Base-by-base conservation (phyloP, 2,113 vertebrate species). In the Bufo gargarizans region DNA sequence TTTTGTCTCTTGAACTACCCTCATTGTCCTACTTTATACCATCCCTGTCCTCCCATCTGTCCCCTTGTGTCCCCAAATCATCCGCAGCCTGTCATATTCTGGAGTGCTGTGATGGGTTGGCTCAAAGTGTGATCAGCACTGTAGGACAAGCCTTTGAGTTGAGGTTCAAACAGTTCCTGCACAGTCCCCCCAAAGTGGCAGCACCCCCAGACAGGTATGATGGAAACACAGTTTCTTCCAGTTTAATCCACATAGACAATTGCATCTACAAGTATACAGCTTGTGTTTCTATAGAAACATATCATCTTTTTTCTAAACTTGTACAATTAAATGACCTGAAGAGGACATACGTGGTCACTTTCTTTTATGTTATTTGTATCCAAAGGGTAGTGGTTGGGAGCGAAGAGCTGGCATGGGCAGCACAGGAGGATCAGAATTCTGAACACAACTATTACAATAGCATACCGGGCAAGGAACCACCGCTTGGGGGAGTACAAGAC, bases 61-160 rank as follows among this genome's bases (percentile, higher is more conserved):
- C 55, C 20, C 55, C 2, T 0, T 83, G 69, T 3, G 10, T 33
- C 61, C 69, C 84, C 58, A 19, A 4, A 10, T 91, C 76, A 43
- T 49, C 79, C 77, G 0, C 90, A 99, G 98, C 98, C 0, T 99
- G 98, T 90, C 98, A 99, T 90, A 99, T 99, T 93, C 94, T 99
- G 94, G 98, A 99, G 93, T 99, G 98, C 86, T 95, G 96, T 0
- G 97, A 98, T 2, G 97, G 98, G 90, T 95, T 99, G 83, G 98
- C 98, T 0, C 98, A 99, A 94, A 97, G 93, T 0, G 96, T 99
- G 91, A 99, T 99, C 96, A 97, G 95, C 89, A 99, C 98, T 0
- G 97, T 99, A 55, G 98, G 98, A 67, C 98, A 99, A 90, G 98
- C 98, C 89, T 99, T 99, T 0, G 98, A 99, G 93, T 94, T 99